phyloP scores from a whole-genome alignment of 2,888 invertebrate genomes.

The Apamea sordens region DNA sequence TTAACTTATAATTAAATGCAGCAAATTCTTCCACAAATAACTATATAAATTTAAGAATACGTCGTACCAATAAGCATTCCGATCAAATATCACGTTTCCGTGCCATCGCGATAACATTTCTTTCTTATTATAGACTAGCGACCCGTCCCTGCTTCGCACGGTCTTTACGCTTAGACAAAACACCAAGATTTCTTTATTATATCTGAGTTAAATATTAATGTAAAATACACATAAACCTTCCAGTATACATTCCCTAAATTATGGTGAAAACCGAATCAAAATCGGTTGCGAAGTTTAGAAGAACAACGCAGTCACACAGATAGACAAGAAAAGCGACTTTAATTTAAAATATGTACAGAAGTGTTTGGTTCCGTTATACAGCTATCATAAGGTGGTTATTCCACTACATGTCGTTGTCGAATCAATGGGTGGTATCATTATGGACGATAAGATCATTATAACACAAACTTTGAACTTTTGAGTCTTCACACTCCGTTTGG shows the following conservation, averaged over 20 bases:
- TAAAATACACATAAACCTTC: not conserved
- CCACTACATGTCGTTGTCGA: conserved; percentile 39
- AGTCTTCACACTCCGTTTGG: conserved; percentile 57
- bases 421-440: conserved; percentile 61
- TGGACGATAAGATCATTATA: conserved; percentile 43
- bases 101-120: conserved; percentile 61
- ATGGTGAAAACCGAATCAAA: not conserved
- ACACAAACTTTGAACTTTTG: conserved; percentile 56
- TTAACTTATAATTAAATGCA: conserved; percentile 47
- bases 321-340: not conserved
- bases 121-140: conserved; percentile 30
- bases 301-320: not conserved
- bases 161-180: not conserved
- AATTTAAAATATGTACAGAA: conserved; percentile 8
- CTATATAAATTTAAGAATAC: conserved; percentile 55
- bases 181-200: not conserved
- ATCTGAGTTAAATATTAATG: not conserved
- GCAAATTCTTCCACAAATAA: conserved; percentile 55
- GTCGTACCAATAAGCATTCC: conserved; percentile 56
- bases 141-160: not conserved
- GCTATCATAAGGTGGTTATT: conserved; percentile 48
- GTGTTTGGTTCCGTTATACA: conserved; percentile 58
- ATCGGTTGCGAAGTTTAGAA: not conserved
- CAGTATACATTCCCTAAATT: too few relatives aligned
- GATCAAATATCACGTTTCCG: conserved; percentile 63